A percentile compares a stretch with the other conserved stretches of the same genome.
These are phyloP conservation scores for Varecia variegata DNA, from an alignment of 2,797 vertebrate species.

Conservation along the genomic window DNA sequence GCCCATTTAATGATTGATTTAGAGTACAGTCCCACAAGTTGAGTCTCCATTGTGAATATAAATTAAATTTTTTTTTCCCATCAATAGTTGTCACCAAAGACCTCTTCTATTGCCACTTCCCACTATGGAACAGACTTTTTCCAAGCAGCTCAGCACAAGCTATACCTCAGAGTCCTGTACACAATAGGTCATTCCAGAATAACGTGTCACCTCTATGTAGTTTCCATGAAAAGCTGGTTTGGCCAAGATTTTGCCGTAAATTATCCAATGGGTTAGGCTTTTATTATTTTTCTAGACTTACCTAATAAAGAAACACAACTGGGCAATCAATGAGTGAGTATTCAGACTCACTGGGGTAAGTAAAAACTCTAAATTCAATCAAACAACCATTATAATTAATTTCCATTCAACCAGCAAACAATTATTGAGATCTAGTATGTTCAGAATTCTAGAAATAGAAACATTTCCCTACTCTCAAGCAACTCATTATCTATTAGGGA, in stretches of 20 bases:
- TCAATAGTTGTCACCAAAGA: background rate
- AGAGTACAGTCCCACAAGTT: background rate
- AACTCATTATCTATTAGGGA: background rate
- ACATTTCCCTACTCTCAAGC: background rate
- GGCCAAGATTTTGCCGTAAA: background rate
- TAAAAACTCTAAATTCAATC: background rate
- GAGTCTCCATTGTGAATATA: background rate
- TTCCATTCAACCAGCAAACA: background rate
- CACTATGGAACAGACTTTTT: background rate
- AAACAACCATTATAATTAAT: background rate
- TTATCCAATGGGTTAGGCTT: background rate
- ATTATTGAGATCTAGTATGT: background rate
- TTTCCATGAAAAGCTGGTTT: background rate
- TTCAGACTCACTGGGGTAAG: background rate
- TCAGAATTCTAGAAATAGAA: conserved; percentile 19
- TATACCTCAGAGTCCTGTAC: background rate
- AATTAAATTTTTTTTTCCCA: background rate
- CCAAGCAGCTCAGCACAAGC: background rate
- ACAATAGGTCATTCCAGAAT: background rate
- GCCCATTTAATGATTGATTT: background rate
- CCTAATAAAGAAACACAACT: background rate
- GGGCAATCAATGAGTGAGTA: background rate
- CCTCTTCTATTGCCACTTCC: background rate
- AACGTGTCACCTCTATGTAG: background rate
- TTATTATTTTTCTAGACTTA: background rate